phyloP scores from a whole-genome alignment of 2,797 vertebrate genomes.

The Dermochelys coriacea region DNA sequence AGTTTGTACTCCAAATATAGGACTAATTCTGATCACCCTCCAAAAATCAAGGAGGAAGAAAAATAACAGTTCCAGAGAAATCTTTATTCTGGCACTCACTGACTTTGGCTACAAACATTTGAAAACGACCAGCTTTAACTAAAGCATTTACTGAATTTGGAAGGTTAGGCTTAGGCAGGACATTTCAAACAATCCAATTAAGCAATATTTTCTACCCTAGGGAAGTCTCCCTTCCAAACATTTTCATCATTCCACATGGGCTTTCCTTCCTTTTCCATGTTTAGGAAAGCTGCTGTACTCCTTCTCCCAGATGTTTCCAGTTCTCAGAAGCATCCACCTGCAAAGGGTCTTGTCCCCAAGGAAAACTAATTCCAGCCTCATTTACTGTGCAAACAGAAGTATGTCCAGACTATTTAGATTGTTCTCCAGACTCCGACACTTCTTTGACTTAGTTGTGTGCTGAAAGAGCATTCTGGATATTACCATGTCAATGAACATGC shows the following conservation, averaged over 20 bases:
- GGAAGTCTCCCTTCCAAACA: slow-evolving; percentile 59
- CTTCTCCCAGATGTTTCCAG: slow-evolving; percentile 60
- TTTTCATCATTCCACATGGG: slow-evolving; percentile 61
- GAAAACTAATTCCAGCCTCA: slow-evolving; percentile 37
- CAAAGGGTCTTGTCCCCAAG: slow-evolving; percentile 40
- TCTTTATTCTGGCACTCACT: slow-evolving; percentile 26
- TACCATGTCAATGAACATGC: neutral
- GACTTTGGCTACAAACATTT: neutral
- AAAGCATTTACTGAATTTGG: neutral
- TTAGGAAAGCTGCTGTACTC: slow-evolving; percentile 7
- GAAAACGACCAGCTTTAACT: neutral
- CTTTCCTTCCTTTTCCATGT: slow-evolving; percentile 47
- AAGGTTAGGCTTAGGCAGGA: neutral
- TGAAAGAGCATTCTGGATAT: neutral
- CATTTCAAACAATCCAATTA: slow-evolving; percentile 48
- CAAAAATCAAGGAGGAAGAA: slow-evolving; percentile 27
- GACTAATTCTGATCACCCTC: slow-evolving; percentile 53
- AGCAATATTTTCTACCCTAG: slow-evolving; percentile 64
- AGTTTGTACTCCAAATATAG: slow-evolving; percentile 2
- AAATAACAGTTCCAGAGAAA: slow-evolving; percentile 41
- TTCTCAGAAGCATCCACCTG: slow-evolving; percentile 70
- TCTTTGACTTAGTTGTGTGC: neutral
- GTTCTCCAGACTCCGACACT: neutral
- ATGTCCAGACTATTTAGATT: slow-evolving; percentile 30
- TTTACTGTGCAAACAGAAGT: slow-evolving; percentile 56